Evolutionary conservation across 2,113 vertebrate genomes (phyloP).

Genomic region (Sinocyclocheilus anshuiensis): DNA sequence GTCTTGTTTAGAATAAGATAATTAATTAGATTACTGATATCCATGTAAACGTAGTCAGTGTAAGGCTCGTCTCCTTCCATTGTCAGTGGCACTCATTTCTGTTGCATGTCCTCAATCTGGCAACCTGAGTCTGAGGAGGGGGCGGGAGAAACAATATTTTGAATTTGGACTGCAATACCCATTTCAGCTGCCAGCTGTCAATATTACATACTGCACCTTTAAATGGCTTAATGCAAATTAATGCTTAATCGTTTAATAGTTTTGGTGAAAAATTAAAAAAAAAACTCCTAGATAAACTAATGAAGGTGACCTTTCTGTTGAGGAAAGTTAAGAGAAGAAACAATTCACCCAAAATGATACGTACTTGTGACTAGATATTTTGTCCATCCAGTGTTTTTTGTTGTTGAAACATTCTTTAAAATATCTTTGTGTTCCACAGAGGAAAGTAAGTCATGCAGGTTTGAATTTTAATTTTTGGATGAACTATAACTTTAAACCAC

Average conservation of each 20-base stretch:
- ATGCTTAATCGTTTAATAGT: background rate
- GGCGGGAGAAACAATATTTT: background rate
- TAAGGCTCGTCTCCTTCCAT: background rate
- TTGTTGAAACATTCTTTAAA: background rate
- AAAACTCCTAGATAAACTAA: too few relatives aligned
- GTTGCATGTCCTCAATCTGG: background rate
- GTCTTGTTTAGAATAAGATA: too few relatives aligned
- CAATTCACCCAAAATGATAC: too few relatives aligned
- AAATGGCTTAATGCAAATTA: background rate
- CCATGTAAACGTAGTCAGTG: too few relatives aligned
- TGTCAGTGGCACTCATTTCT: background rate
- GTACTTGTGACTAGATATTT: too few relatives aligned
- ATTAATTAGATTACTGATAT: too few relatives aligned
- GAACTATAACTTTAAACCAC: background rate
- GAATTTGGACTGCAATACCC: background rate
- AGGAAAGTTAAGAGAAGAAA: too few relatives aligned
- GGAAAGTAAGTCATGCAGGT: background rate
- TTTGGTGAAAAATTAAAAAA: background rate
- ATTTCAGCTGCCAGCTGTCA: too few relatives aligned
- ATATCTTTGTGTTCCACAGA: background rate
- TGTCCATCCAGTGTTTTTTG: too few relatives aligned
- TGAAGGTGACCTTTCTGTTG: too few relatives aligned
- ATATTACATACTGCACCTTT: background rate
- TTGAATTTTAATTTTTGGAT: background rate
- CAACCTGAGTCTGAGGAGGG: background rate